These are phyloP conservation scores for Aleiodes leptofemur DNA, from an alignment of 2,888 invertebrate genomes.

Conservation along the genomic window DNA sequence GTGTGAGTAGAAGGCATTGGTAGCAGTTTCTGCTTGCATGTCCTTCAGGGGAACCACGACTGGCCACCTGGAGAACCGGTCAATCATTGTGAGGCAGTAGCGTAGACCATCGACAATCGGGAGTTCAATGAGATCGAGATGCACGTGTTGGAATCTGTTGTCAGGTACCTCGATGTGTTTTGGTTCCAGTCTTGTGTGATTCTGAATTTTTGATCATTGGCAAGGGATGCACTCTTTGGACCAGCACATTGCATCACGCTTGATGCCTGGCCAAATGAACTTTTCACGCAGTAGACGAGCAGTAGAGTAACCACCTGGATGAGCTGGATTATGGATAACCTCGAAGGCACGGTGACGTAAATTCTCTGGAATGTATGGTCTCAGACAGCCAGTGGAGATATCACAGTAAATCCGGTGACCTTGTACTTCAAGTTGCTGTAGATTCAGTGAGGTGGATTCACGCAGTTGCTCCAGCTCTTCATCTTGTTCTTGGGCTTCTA, in stretches of 20 bases:
- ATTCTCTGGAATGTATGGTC: conserved; percentile 41
- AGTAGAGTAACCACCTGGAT: conserved; percentile 36
- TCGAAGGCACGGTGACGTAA: conserved; percentile 39
- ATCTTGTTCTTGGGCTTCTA: conserved; percentile 28
- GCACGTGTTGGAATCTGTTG: conserved; percentile 48
- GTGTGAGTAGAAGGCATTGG: conserved; percentile 54
- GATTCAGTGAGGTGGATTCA: conserved; percentile 11
- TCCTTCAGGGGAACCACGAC: conserved; percentile 63
- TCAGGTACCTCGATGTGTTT: conserved; percentile 29
- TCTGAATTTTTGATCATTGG: conserved; percentile 28
- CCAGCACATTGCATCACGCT: conserved; percentile 17
- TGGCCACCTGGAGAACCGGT: conserved; percentile 51
- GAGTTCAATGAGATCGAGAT: conserved; percentile 51
- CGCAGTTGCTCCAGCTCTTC: conserved; percentile 29
- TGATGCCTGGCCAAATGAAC: conserved; percentile 39
- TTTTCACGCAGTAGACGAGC: conserved; percentile 1
- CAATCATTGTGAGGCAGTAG: no score
- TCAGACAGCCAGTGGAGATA: conserved; percentile 24
- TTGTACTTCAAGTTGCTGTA: conserved; percentile 36
- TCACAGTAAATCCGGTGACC: conserved; percentile 36
- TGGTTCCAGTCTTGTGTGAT: conserved; percentile 29
- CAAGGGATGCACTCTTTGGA: conserved; percentile 23
- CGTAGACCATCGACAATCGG: conserved; percentile 55
- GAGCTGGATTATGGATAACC: conserved; percentile 36
- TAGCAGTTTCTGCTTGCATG: conserved; percentile 60